Base-by-base conservation (phyloP, 2,113 vertebrate genomes). In the Illadopsis cleaveri region DNA sequence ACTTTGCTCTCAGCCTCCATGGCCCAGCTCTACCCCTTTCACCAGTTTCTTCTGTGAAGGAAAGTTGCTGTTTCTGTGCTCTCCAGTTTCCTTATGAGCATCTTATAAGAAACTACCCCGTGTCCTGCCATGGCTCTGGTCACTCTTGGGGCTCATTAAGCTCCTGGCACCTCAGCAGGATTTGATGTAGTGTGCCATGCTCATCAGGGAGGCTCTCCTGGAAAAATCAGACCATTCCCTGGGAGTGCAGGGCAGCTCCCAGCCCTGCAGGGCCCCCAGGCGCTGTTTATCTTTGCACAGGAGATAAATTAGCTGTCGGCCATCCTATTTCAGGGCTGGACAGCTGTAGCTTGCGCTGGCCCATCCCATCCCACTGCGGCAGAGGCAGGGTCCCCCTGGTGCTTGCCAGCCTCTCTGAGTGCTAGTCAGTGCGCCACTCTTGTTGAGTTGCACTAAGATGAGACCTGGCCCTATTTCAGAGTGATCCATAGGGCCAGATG, bases 231-330 rank as follows among this genome's bases (percentile, higher is more conserved):
- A 68, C 38, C 3, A 2, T 89, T 89, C 30, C 18, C 53, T 2
- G 8, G 30, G 53, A 89, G 35, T 12, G 6, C 62, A 68, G 68
- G 77, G 68, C 88, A 72, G 85, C 77, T 91, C 62, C 66, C 9
- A 20, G 88, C 79, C 70, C 83, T 1, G 10, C 61, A 62, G 86
- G 94, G 94, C 89, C 92, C 86, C 94, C 33, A 10, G 56, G 53
- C 33, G 0, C 80, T 96, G 94, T 96, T 96, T 94, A 94, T 93
- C 92, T 96, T 96, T 94, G 66, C 21, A 0, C 57, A 51, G 61
- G 79, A 96, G 89, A 95, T 94, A 93, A 94, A 96, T 86, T 77
- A 95, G 80, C 92, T 92, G 89, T 92, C 30, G 3, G 70, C 86
- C 80, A 6, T 92, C 92, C 75, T 38, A 25, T 88, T 92, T 82